These are phyloP conservation scores for Lontra canadensis DNA, from an alignment of 2,113 vertebrate genomes.

Conservation along the genomic window DNA sequence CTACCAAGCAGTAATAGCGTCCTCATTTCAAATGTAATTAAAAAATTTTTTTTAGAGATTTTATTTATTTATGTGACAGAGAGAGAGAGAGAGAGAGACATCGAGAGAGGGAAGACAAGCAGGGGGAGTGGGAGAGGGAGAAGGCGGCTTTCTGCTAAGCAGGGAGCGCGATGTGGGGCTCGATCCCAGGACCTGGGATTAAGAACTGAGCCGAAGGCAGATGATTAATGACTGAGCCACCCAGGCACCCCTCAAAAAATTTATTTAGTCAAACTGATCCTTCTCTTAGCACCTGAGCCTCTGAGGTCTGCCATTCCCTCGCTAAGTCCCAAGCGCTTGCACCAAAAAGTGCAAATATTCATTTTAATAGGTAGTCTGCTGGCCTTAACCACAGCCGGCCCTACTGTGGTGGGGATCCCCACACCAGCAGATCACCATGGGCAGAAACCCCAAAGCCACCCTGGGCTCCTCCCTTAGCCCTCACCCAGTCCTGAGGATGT, in stretches of 20 bases:
- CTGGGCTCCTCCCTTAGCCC: not conserved
- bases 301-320: not conserved
- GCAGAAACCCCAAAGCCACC: not conserved
- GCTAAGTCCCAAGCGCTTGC: not conserved
- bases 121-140: too few relatives aligned
- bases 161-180: too few relatives aligned
- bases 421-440: not conserved
- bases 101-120: too few relatives aligned
- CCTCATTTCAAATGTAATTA: slow-evolving; percentile 21
- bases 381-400: not conserved
- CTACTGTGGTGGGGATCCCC: not conserved
- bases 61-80: too few relatives aligned
- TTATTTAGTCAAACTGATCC: not conserved
- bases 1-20: not conserved
- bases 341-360: not conserved
- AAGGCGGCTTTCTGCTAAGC: too few relatives aligned
- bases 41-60: not conserved
- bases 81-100: too few relatives aligned
- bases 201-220: too few relatives aligned
- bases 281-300: not conserved
- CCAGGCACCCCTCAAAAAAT: not conserved
- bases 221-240: too few relatives aligned
- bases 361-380: not conserved
- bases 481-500: not conserved
- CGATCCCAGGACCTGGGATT: too few relatives aligned